Conservation (phyloP, 1,140 invertebrate genomes). For the Heterodera schachtii region DNA sequence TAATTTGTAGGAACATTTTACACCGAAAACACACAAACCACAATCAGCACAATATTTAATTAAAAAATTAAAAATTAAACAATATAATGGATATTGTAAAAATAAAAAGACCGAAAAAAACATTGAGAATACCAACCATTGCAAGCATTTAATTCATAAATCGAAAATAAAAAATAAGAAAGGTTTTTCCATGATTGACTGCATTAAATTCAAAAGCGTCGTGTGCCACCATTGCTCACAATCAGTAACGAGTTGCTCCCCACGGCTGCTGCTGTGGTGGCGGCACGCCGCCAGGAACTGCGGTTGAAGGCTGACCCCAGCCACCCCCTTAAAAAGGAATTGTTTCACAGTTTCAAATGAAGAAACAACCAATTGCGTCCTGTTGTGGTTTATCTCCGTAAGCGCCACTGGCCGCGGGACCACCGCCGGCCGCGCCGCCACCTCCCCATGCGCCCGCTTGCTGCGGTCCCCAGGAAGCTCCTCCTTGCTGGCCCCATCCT, state of each 20-base stretch:
- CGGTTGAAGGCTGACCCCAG: background rate
- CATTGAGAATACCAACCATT: too few species aligned
- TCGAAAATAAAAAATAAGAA: too few species aligned
- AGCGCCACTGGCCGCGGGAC: conserved; percentile 8
- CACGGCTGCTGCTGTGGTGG: conserved; percentile 21
- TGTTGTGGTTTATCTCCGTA: conserved; percentile 11
- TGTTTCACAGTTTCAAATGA: background rate
- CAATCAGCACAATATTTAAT: too few species aligned
- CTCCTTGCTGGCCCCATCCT: background rate
- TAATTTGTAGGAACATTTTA: too few species aligned
- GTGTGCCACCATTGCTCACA: background rate
- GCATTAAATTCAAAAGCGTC: too few species aligned
- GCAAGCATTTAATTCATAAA: too few species aligned
- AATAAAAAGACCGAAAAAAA: too few species aligned
- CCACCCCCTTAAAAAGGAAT: background rate
- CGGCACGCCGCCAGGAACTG: conserved; percentile 11
- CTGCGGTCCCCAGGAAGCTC: background rate
- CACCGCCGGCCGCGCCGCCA: background rate
- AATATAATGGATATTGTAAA: too few species aligned
- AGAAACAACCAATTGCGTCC: background rate
- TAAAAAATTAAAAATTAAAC: too few species aligned
- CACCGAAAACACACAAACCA: too few species aligned
- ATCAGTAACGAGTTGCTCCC: conserved; percentile 15
- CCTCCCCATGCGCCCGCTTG: background rate
- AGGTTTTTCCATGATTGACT: too few species aligned